Percentiles rank a stretch among this genome's conserved stretches.
These are phyloP conservation scores for Hippolais icterina DNA, from an alignment of 2,113 vertebrate species.

Conservation along the genomic window DNA sequence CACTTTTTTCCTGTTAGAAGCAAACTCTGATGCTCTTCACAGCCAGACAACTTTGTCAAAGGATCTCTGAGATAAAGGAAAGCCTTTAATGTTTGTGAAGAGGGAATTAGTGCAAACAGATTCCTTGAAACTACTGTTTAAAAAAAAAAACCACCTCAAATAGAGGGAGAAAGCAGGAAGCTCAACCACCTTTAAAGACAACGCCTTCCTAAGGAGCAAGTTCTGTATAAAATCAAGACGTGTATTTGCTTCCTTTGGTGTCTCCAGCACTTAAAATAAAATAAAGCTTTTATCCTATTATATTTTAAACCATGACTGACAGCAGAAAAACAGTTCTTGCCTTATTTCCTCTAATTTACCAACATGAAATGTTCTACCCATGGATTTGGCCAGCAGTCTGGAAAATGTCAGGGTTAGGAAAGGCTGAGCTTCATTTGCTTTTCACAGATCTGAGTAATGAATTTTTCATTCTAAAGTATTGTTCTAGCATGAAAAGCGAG, in stretches of 20 bases:
- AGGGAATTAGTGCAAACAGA: neutral
- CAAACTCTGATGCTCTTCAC: neutral
- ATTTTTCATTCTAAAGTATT: slow-evolving; percentile 63
- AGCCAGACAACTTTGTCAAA: neutral
- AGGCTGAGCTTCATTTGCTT: slow-evolving; percentile 57
- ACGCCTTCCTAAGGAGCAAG: neutral
- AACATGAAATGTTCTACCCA: neutral
- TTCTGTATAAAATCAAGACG: neutral
- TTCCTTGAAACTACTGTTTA: neutral
- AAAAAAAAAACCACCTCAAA: neutral
- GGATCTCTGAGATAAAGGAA: neutral
- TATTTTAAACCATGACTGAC: neutral
- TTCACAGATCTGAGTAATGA: slow-evolving; percentile 27
- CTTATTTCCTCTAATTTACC: neutral
- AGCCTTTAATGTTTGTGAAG: neutral
- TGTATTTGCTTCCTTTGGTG: neutral
- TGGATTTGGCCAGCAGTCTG: slow-evolving; percentile 57
- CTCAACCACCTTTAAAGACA: neutral
- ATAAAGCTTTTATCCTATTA: neutral
- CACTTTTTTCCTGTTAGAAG: neutral
- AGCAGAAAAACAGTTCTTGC: neutral
- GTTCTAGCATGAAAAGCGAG: slow-evolving; percentile 20
- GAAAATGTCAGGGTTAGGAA: slow-evolving; percentile 65
- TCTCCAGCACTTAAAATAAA: neutral
- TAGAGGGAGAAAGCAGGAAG: neutral